Evolutionary conservation across 2,113 vertebrate species (phyloP).

Genomic region (Pteropus alecto): DNA sequence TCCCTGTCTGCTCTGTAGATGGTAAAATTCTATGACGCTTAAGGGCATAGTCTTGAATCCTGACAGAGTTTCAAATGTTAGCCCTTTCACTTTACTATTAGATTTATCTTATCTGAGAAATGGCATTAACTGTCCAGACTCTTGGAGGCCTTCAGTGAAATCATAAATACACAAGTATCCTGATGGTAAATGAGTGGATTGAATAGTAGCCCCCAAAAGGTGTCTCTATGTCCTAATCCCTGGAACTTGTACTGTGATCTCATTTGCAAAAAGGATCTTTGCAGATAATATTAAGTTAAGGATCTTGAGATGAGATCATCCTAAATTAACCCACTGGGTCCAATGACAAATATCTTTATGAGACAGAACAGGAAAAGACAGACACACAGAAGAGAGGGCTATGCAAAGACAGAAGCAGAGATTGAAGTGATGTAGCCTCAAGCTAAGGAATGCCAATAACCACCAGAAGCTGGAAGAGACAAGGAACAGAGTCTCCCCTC

Average conservation of each 20-base stretch:
- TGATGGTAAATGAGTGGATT: background rate
- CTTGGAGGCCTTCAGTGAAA: background rate
- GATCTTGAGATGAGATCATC: background rate
- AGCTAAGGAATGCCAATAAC: background rate
- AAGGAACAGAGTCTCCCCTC: background rate
- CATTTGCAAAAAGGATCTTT: background rate
- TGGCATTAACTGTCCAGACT: background rate
- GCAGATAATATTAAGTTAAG: background rate
- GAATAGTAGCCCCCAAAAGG: background rate
- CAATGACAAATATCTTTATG: background rate
- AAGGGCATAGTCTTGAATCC: background rate
- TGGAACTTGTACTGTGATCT: background rate
- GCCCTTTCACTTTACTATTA: background rate
- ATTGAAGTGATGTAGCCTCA: background rate
- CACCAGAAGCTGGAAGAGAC: background rate
- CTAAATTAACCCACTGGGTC: background rate
- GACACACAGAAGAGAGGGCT: background rate
- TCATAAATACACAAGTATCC: background rate
- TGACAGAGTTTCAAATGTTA: background rate
- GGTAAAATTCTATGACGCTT: background rate
- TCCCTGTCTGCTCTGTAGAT: background rate
- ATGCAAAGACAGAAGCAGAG: background rate
- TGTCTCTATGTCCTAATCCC: background rate
- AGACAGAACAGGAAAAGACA: background rate
- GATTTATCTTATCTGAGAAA: background rate